Evolutionary conservation across 2,888 invertebrate species (phyloP).

Genomic region (Asteroscopus sphinx): DNA sequence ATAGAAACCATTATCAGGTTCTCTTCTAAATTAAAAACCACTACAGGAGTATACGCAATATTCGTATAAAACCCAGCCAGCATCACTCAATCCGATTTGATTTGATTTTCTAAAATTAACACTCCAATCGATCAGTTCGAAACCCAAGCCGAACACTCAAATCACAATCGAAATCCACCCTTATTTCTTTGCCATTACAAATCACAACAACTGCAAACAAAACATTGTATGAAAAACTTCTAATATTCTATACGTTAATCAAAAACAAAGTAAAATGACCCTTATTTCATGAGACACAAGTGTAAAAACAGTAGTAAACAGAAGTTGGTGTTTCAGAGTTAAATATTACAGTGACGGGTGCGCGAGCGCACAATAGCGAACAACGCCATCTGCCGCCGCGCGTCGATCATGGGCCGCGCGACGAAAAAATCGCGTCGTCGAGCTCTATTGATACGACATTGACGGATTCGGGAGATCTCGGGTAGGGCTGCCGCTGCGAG

Average conservation of each 20-base stretch:
- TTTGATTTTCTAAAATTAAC: constrained; percentile 50
- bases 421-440: constrained; percentile 77
- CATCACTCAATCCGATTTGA: constrained; percentile 24
- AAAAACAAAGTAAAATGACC: constrained; percentile 3
- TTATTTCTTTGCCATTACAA: neutral
- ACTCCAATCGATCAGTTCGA: constrained; percentile 49
- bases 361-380: constrained; percentile 60
- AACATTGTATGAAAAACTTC: constrained; percentile 21
- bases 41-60: constrained; percentile 8
- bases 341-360: constrained; percentile 53
- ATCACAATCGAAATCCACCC: constrained; percentile 5
- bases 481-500: constrained; percentile 66
- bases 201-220: constrained; percentile 23
- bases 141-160: constrained; percentile 6
- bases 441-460: constrained; percentile 86
- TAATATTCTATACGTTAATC: constrained; percentile 3
- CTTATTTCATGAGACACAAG: neutral
- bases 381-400: constrained; percentile 67
- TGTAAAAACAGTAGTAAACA: constrained; percentile 26
- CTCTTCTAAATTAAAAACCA: constrained; percentile 6
- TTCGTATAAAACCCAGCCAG: constrained; percentile 26
- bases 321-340: constrained; percentile 37
- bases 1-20: neutral
- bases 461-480: constrained; percentile 80
- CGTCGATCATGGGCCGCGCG: constrained; percentile 62